A percentile compares a stretch with the other conserved stretches of the same genome.
phyloP scores from a whole-genome alignment of 2,888 invertebrate species.

The Crepidodera aurea region DNA sequence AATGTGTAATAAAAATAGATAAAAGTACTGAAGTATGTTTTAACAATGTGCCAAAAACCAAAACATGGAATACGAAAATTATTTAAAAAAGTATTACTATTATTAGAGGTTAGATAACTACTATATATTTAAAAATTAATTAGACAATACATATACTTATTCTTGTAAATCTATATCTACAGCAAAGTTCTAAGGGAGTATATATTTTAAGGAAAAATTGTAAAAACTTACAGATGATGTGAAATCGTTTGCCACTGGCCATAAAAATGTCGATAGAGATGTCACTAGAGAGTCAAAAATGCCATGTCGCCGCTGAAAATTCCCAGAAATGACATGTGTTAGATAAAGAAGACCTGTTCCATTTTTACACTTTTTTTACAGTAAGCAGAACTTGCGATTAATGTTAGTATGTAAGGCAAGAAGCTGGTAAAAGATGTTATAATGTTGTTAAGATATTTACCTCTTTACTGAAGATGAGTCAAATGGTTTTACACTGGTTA shows the following conservation, averaged over 20 bases:
- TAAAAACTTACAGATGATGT: slow-evolving; percentile 52
- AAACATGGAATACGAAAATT: too few relatives aligned
- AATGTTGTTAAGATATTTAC: slow-evolving; percentile 3
- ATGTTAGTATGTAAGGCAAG: background rate
- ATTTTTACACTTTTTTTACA: slow-evolving; percentile 5
- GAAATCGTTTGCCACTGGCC: slow-evolving; percentile 54
- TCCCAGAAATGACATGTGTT: slow-evolving; percentile 30
- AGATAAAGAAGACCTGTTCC: slow-evolving; percentile 14
- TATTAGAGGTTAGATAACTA: too few relatives aligned
- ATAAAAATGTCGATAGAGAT: slow-evolving; percentile 54
- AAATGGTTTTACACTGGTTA: too few relatives aligned
- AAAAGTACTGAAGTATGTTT: too few relatives aligned
- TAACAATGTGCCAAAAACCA: too few relatives aligned
- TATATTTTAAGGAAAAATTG: slow-evolving; percentile 11
- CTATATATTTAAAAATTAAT: too few relatives aligned
- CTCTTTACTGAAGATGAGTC: background rate
- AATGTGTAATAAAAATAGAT: too few relatives aligned
- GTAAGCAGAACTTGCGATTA: background rate
- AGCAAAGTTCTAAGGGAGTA: background rate
- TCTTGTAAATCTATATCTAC: background rate
- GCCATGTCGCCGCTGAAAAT: slow-evolving; percentile 51
- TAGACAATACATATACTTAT: too few relatives aligned
- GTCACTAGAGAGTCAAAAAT: slow-evolving; percentile 54
- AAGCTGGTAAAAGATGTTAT: slow-evolving; percentile 1
- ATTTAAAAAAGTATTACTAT: too few relatives aligned